phyloP scores from a whole-genome alignment of 2,888 invertebrate species.

The Seladonia tumulorum region DNA sequence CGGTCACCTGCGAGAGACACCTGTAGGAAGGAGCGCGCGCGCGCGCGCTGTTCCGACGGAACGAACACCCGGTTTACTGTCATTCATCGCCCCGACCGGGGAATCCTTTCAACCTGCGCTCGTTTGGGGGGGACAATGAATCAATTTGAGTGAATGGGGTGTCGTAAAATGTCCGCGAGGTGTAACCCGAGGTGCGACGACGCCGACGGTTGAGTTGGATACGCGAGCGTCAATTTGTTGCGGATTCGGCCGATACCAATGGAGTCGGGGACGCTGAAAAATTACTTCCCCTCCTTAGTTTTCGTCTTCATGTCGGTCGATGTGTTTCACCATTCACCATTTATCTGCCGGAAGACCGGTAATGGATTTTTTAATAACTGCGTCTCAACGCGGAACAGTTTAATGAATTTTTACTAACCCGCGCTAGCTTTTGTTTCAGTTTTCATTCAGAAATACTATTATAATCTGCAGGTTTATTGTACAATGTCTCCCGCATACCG shows the following conservation, averaged over 20 bases:
- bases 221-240: slow-evolving; percentile 4
- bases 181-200: not conserved
- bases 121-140: slow-evolving; percentile 11
- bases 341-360: not conserved
- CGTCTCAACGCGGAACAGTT: not conserved
- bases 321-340: not conserved
- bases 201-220: slow-evolving; percentile 5
- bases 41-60: slow-evolving; percentile 33
- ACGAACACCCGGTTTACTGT: slow-evolving; percentile 19
- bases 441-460: too few species aligned
- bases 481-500: too few species aligned
- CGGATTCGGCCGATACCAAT: not conserved
- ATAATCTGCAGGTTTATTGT: too few species aligned
- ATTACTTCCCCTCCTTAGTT: not conserved
- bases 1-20: slow-evolving; percentile 57
- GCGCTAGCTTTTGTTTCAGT: too few species aligned
- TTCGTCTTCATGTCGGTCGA: not conserved
- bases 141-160: slow-evolving; percentile 19
- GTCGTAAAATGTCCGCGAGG: slow-evolving; percentile 10
- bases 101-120: slow-evolving; percentile 15
- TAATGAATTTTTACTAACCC: too few species aligned
- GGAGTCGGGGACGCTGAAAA: not conserved
- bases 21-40: slow-evolving; percentile 69
- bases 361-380: not conserved
- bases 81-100: slow-evolving; percentile 30